A percentile compares a stretch with the other conserved stretches of the same genome.
Conservation (phyloP, 2,797 vertebrate species). For the Labroides dimidiatus region DNA sequence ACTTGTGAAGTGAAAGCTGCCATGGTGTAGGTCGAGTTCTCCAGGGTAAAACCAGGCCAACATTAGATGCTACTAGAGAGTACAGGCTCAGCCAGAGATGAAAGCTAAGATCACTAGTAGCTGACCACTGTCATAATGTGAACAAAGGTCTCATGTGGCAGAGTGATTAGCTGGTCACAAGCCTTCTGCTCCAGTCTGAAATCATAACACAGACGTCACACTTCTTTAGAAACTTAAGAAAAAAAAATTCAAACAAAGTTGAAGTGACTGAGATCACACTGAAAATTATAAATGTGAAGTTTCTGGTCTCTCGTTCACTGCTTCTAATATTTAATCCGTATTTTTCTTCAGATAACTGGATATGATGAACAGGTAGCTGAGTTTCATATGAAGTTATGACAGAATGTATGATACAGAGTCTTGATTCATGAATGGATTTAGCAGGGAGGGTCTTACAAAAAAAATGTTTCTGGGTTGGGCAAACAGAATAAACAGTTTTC, state of each 20-base stretch:
- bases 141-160: constrained; percentile 15
- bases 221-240: not conserved
- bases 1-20: not conserved
- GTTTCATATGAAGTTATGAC: not conserved
- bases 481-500: not conserved
- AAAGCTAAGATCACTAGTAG: not conserved
- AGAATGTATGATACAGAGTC: not conserved
- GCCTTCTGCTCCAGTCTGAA: constrained; percentile 3
- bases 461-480: no score
- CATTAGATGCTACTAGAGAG: not conserved
- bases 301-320: not conserved
- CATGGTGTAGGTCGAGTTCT: not conserved
- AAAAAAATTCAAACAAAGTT: not conserved
- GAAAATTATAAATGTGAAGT: not conserved
- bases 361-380: not conserved
- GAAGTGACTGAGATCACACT: not conserved
- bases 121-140: not conserved
- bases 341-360: not conserved
- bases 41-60: not conserved
- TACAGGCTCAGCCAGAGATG: not conserved
- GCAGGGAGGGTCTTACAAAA: not conserved
- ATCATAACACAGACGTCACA: not conserved
- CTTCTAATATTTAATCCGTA: not conserved
- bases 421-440: not conserved
- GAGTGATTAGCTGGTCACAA: constrained; percentile 40